Conservation (phyloP, 2,113 vertebrate genomes). For the Rhea pennata region DNA sequence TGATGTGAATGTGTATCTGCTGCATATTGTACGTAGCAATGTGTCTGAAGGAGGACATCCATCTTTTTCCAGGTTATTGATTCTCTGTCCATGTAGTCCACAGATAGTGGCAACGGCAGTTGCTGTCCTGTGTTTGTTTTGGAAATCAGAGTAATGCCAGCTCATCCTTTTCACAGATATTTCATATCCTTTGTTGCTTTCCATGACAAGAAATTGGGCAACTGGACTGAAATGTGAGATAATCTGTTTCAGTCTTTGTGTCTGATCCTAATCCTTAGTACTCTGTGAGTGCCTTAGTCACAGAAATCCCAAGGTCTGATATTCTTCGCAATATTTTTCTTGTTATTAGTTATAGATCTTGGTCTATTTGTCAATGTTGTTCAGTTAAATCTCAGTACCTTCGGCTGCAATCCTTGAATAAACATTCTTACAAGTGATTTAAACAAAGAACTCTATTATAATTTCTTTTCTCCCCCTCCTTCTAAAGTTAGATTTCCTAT, state of each 20-base stretch:
- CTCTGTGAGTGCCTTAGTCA: not conserved
- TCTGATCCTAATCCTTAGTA: not conserved
- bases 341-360: not conserved
- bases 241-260: not conserved
- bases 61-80: not conserved
- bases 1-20: not conserved
- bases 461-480: not conserved
- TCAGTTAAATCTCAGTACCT: not conserved
- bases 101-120: not conserved
- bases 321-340: not conserved
- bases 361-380: not conserved
- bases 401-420: not conserved
- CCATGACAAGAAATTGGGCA: not conserved
- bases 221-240: not conserved
- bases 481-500: not conserved
- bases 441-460: not conserved
- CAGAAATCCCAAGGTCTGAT: not conserved
- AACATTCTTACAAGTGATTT: not conserved
- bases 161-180: not conserved
- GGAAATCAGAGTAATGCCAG: slow-evolving; percentile 10
- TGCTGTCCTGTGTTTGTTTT: not conserved
- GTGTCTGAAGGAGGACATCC: not conserved
- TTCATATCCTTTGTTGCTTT: not conserved
- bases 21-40: not conserved
- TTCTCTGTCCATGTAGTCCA: not conserved